Evolutionary conservation across 1,140 invertebrate species (phyloP), one percentile per base, ranked within the genome.

Genomic region (Trichonephila clavipes): DNA sequence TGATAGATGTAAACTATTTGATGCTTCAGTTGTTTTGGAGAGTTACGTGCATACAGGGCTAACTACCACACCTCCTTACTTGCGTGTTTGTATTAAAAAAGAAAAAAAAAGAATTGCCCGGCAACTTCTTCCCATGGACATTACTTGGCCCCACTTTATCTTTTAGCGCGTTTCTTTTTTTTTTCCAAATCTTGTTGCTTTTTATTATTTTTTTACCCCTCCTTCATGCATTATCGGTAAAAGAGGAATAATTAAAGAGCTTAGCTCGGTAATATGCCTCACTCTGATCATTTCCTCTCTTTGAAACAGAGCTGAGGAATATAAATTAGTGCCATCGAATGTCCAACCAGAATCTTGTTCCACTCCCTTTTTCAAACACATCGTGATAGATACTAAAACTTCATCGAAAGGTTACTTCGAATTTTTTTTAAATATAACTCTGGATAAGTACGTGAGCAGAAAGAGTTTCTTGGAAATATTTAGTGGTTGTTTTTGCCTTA

Each of bases 1-100:
- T 92, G 90, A 92, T 92, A 83, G 90, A 85, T 92, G 90, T 85
- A 92, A 92, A 85, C 61, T 66, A 62, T 92, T 92, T 64, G 81
- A 89, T 77, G 88, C 88, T 69, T 69, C 88, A 58, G 19, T 92
- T 83, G 77, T 92, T 92, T 83, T 92, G 34, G 21, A 92, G 81
- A 85, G 90, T 92, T 83, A 92, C 82, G 81, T 85, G 64, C 82
- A 85, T 92, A 92, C 81, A 64, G 77, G 61, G 81, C 69, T 90
- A 81, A 82, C 88, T 82, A 92, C 90, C 90, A 92, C 90, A 85
- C 90, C 90, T 44, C 90, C 89, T 82, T 81, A 51, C 66, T 69
- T 69, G 66, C 66, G 66, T 69, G 66, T 69, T 69, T 69, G 66
- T 69, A 69, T 69, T 69, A 69, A 69, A 69, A 69, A 69, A 12